These are phyloP conservation scores for Euglossa dilemma DNA, from an alignment of 1,140 invertebrate species.

Conservation along the genomic window DNA sequence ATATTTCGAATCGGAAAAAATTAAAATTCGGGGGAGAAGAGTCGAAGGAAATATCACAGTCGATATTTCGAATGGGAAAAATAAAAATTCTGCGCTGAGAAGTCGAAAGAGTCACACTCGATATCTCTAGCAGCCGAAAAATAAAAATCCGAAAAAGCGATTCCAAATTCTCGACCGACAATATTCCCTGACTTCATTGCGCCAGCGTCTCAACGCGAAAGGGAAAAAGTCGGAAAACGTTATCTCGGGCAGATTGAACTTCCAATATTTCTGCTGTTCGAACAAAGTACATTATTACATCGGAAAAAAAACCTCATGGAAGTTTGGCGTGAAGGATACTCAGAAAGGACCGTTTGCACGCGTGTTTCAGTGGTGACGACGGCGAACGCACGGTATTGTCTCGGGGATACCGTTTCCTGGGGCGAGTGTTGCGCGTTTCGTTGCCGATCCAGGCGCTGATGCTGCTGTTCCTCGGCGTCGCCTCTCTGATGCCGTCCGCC, in stretches of 20 bases:
- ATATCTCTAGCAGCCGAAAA: no score
- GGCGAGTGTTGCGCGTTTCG: conserved; percentile 93
- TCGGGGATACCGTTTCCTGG: conserved; percentile 91
- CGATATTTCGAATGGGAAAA: no score
- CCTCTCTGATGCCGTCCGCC: conserved; percentile 91
- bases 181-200: no score
- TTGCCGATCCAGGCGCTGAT: conserved; percentile 95
- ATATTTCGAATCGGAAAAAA: no score
- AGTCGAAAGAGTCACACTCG: no score
- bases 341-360: not conserved
- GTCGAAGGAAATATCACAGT: no score
- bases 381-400: conserved; percentile 85
- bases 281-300: not conserved
- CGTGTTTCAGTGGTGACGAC: conserved; percentile 82
- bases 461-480: conserved; percentile 93
- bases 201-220: not conserved
- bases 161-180: no score
- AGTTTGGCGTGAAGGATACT: no score
- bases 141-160: no score
- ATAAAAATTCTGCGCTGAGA: no score
- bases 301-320: not conserved
- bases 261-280: not conserved
- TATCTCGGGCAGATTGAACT: conserved; percentile 4
- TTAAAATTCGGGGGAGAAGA: no score
- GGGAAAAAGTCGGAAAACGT: not conserved